phyloP scores from a whole-genome alignment of 2,888 invertebrate genomes.

The Drosophila setosimentum region DNA sequence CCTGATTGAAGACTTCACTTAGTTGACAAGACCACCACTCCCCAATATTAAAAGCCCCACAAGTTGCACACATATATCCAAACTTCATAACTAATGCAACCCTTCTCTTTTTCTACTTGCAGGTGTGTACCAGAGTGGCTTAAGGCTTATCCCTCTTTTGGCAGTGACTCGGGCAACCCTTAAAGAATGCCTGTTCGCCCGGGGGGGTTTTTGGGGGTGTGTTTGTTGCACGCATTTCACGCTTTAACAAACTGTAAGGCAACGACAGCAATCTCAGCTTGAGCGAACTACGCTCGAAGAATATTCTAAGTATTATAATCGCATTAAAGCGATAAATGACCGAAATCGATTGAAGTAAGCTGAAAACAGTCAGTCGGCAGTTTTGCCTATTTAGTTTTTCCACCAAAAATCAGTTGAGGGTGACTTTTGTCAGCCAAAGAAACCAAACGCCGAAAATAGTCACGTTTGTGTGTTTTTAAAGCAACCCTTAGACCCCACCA shows the following conservation, averaged over 20 bases:
- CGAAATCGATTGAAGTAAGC: constrained; percentile 69
- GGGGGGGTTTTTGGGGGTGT: constrained; percentile 47
- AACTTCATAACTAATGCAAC: constrained; percentile 66
- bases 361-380: constrained; percentile 49
- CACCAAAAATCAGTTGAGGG: constrained; percentile 55
- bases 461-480: constrained; percentile 70
- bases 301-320: constrained; percentile 75
- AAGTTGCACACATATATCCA: constrained; percentile 18
- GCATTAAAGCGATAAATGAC: constrained; percentile 75
- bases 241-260: constrained; percentile 63
- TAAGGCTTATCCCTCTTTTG: constrained; percentile 37
- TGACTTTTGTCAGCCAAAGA: constrained; percentile 67
- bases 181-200: constrained; percentile 36
- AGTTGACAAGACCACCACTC: constrained; percentile 27
- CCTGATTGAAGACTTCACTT: constrained; percentile 68
- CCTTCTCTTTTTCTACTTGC: constrained; percentile 63
- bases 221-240: constrained; percentile 63
- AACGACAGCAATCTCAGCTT: constrained; percentile 60
- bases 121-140: constrained; percentile 65
- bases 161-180: constrained; percentile 52
- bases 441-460: constrained; percentile 46
- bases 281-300: constrained; percentile 37
- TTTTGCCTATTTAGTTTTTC: constrained; percentile 71
- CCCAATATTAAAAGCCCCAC: background rate
- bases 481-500: constrained; percentile 65